Evolutionary conservation across 2,797 vertebrate species (phyloP), one percentile per base, ranked within the genome.

Genomic region (Etheostoma perlongum): DNA sequence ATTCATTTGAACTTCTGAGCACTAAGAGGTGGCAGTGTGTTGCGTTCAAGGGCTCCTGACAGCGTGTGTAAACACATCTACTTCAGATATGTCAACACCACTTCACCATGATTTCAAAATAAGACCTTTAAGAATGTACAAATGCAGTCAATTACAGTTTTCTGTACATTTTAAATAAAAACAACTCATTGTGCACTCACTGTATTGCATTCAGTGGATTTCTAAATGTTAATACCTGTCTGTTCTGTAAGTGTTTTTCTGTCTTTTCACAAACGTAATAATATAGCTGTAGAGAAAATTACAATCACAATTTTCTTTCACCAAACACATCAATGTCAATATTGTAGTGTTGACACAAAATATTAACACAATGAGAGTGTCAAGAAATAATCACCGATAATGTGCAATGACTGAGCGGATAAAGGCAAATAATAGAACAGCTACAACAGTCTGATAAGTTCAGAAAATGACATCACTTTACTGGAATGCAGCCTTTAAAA

Each of bases 181-280:
- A 42, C 16, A 54, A 0, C 15, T 62, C 13, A 64, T 51, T 60
- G 9, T n/a, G 1, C 27, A 33, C 42, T 67, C 5, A 19, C 5
- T 72, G n/a, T 21, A 46, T 18, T 19, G 13, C 15, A 18, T 69
- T 59, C 1, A 67, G 3, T 47, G 10, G 4, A 44, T 18, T 47
- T 15, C 15, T 8, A 19, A 11, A 42, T 62, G 14, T 23, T 11
- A 65, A 44, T 13, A 47, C 21, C 14, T 21, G 36, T 44, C 53
- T 59, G 51, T 11, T 23, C 19, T 67, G 57, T 12, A 33, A 68
- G 12, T 15, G 58, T 52, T 47, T 71, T 27, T 61, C 53, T 47
- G 47, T 27, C 36, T 23, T 73, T 65, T 72, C 47, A 57, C 25
- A 4, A 58, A 11, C 14, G 0, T 16, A 2, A 21, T 18, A 30